Evolutionary conservation across 1,140 invertebrate species (phyloP).

Genomic region (Uloborus diversus): DNA sequence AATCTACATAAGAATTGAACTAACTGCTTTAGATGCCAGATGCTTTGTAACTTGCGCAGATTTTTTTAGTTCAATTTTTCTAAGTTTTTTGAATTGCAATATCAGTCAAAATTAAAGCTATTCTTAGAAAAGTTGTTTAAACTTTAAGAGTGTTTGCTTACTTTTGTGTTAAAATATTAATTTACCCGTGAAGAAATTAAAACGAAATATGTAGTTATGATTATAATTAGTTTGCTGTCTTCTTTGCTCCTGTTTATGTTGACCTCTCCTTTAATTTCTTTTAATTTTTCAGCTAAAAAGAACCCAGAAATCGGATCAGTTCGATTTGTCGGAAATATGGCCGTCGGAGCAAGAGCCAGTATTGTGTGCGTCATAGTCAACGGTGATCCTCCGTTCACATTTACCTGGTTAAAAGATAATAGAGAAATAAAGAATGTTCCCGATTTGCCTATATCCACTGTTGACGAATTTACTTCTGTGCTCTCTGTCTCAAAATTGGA

Average conservation of each 20-base stretch:
- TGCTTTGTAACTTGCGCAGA: no score
- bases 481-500: conserved; percentile 40
- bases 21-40: no score
- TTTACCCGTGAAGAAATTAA: no score
- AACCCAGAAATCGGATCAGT: conserved; percentile 50
- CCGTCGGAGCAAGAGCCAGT: conserved; percentile 73
- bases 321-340: conserved; percentile 67
- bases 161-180: no score
- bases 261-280: neutral
- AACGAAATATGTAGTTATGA: no score
- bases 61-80: no score
- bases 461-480: conserved; percentile 63
- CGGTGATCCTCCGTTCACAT: conserved; percentile 58
- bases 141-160: no score
- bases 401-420: conserved; percentile 59
- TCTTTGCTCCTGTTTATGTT: neutral
- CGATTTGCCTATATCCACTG: neutral
- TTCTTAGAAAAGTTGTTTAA: no score
- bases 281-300: neutral
- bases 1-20: no score
- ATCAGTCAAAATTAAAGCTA: no score
- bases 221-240: neutral
- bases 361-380: conserved; percentile 65
- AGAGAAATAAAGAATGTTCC: neutral
- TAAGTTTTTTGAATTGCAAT: no score